Evolutionary conservation across 2,888 invertebrate genomes (phyloP), one percentile per base, ranked within the genome.

Genomic region (Lepidocyrtoides sp.): DNA sequence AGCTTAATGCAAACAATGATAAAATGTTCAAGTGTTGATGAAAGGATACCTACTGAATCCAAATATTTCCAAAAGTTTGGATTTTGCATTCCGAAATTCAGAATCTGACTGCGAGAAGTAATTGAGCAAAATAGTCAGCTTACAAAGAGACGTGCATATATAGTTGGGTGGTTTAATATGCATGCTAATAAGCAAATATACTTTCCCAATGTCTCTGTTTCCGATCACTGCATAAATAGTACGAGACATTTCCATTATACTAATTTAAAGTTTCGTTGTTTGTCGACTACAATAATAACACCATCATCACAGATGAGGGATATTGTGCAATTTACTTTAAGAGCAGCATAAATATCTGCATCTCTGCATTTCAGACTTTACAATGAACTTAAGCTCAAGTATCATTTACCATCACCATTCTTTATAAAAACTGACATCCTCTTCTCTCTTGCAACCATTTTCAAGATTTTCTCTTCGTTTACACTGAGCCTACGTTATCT

Each of bases 181-280:
- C 3, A 8, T 36, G 17, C 36, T 41, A 36, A 14, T 41, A 41
- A 69, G 10, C 3, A 69, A 17, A 20, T 2, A 17, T 36, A 32
- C 14, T 66, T 29, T 69, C 41, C 23, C 69, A 41, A 69, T 69
- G 69, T 86, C 86, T 66, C 23, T 14, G 29, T 51, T 63, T 41
- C 72, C 69, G 72, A 82, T 69, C 41, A 44, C 57, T 75, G 83
- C 72, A 89, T 89, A 75, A 89, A 72, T 83, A 89, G 72, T 75
- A 89, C 89, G 23, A 89, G 89, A 89, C 83, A 83, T 89, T 89
- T 83, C 89, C 89, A 89, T 89, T 89, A 89, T 57, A 36, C 83
- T 83, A 83, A 89, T 88, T 88, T 88, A 88, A 57, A 88, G 63
- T 75, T 79, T 79, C 66, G 14, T 48, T 44, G 17, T 36, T 69